Evolutionary conservation across 2,797 vertebrate species (phyloP), one percentile per base, ranked within the genome.

Genomic region (Florisuga fusca): DNA sequence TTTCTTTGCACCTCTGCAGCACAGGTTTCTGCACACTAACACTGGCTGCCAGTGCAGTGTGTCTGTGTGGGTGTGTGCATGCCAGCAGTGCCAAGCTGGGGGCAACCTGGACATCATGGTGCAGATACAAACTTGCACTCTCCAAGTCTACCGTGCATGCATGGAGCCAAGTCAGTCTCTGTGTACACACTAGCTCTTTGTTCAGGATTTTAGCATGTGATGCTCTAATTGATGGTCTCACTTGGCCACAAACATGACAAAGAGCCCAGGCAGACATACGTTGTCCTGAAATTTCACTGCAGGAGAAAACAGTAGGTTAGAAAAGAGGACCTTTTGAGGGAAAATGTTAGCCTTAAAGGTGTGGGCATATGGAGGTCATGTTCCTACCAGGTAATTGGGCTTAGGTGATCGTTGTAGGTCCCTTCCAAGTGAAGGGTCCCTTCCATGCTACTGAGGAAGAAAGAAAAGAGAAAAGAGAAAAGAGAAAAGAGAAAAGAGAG

Each of bases 1-100:
- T 62, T 86, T 48, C 31, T 83, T 53, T 68, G 45, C 83, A 63
- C 55, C 43, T 73, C 67, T 87, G 50, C 55, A 78, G 55, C 33
- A 33, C 51, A 38, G 45, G 22, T 54, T 43, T 67, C 66, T 77
- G 43, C 18, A 29, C 33, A 34, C 4, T 21, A 41, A 33, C 27
- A 10, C 6, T 51, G 54, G 6, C 54, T 76, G 54, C 31, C 13
- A 15, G 1, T 62, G 19, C 26, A 10, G 21, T 7, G 18, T 54
- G 23, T 17, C 17, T 57, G 17, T 43, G 23, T 66, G 54, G 36
- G 61, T 22, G 15, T 19, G 5, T 34, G 18, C 17, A 18, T 1
- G 2, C 25, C 62, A 71, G 51, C 72, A 50, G 23, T 58, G 54
- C 33, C 63, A 27, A 18, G 23, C 31, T 15, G 2, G 3, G 53